Conservation (phyloP, 2,113 vertebrate genomes). For the Promerops cafer region DNA sequence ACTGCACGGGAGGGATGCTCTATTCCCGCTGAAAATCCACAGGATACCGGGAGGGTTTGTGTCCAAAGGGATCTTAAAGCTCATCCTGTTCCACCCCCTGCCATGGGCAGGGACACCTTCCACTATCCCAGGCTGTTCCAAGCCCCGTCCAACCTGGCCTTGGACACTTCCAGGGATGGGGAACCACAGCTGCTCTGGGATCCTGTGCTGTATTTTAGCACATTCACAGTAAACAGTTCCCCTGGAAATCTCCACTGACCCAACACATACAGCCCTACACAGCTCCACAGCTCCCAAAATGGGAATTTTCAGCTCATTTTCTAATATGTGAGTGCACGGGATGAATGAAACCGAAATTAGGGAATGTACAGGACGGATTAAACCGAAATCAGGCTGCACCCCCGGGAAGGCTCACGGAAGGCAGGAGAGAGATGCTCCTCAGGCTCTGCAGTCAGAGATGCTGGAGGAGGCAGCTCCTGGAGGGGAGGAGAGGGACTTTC, state of each 20-base stretch:
- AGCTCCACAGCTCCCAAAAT: not conserved
- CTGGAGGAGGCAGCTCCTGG: not conserved
- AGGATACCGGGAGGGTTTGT: not conserved
- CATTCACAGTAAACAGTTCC: not conserved
- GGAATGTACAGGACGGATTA: not conserved
- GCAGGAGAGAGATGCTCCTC: not conserved
- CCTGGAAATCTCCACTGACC: not conserved
- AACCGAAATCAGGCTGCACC: not conserved
- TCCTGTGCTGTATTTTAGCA: not conserved
- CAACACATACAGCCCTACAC: not conserved
- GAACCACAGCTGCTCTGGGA: not conserved
- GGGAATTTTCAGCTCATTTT: not conserved
- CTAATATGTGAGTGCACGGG: not conserved
- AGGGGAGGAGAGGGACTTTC: not conserved
- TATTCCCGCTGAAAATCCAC: not conserved
- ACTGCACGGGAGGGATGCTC: not conserved
- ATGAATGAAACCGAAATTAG: not conserved
- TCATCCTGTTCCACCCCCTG: not conserved
- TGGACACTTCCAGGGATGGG: not conserved
- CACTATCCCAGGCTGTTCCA: accelerated
- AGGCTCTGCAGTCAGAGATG: not conserved
- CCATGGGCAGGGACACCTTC: not conserved
- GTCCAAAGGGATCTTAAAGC: not conserved
- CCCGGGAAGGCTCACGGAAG: not conserved
- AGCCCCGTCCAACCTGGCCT: accelerated